These are phyloP conservation scores for Aplysia californica DNA, from an alignment of 1,140 invertebrate species.

Conservation along the genomic window DNA sequence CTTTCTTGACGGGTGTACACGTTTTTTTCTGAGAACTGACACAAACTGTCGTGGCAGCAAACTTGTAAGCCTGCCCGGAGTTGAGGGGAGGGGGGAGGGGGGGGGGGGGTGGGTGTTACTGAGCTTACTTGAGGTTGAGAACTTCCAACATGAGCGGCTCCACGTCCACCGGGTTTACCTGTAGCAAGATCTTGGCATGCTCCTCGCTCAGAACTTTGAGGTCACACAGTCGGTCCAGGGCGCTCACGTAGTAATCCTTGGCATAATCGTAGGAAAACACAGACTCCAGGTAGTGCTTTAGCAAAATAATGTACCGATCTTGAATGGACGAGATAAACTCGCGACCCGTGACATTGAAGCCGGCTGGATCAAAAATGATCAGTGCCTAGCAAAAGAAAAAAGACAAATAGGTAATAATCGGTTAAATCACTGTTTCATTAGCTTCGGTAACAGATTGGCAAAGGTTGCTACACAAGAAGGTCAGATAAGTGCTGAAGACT, in stretches of 20 bases:
- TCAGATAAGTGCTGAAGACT: too few relatives aligned
- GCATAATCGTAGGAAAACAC: slow-evolving; percentile 72
- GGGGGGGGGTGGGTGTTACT: slow-evolving; percentile 19
- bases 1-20: too few relatives aligned
- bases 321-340: slow-evolving; percentile 77
- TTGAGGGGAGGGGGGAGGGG: not conserved
- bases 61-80: not conserved
- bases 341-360: slow-evolving; percentile 81
- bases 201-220: slow-evolving; percentile 87
- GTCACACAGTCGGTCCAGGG: slow-evolving; percentile 88
- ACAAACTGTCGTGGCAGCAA: not conserved
- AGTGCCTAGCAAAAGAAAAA: slow-evolving; percentile 76
- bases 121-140: slow-evolving; percentile 72
- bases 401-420: not conserved
- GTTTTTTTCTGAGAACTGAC: not conserved
- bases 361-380: slow-evolving; percentile 86
- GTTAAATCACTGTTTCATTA: too few relatives aligned
- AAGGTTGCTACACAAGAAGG: too few relatives aligned
- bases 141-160: slow-evolving; percentile 86
- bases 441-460: too few relatives aligned
- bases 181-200: slow-evolving; percentile 87
- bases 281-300: slow-evolving; percentile 88
- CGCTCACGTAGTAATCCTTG: slow-evolving; percentile 68
- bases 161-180: slow-evolving; percentile 88
- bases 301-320: slow-evolving; percentile 90